phyloP scores from a whole-genome alignment of 2,797 vertebrate species.

The Pygocentrus nattereri region DNA sequence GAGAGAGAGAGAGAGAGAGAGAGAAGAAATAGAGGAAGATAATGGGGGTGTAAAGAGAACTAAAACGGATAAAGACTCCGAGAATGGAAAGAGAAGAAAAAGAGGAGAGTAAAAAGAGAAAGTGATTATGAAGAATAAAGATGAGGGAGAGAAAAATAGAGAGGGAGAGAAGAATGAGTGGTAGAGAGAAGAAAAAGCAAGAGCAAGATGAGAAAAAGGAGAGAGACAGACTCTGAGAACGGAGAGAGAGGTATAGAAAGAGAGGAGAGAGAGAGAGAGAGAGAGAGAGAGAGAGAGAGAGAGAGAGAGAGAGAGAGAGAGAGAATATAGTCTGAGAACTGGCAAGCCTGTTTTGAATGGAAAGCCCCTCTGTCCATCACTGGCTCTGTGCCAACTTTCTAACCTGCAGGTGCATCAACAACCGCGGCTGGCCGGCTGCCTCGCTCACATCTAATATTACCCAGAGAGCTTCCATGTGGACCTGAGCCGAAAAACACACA shows the following conservation, averaged over 20 bases:
- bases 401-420: constrained; percentile 74
- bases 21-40: neutral
- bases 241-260: neutral
- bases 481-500: constrained; percentile 55
- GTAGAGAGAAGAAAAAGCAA: neutral
- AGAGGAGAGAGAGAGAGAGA: neutral
- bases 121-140: neutral
- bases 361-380: constrained; percentile 53
- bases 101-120: neutral
- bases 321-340: constrained; percentile 34
- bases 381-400: constrained; percentile 49
- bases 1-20: constrained; percentile 45
- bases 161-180: neutral
- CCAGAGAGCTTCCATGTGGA: constrained; percentile 57
- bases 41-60: neutral
- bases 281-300: constrained; percentile 47
- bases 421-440: constrained; percentile 48
- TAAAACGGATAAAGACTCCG: neutral
- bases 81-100: constrained; percentile 43
- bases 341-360: constrained; percentile 56
- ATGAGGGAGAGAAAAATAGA: neutral
- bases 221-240: constrained; percentile 32
- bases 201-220: neutral
- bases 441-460: constrained; percentile 58
- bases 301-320: constrained; percentile 30